Base-by-base conservation (phyloP, 1,140 invertebrate genomes). In the Danaus melanippus region DNA sequence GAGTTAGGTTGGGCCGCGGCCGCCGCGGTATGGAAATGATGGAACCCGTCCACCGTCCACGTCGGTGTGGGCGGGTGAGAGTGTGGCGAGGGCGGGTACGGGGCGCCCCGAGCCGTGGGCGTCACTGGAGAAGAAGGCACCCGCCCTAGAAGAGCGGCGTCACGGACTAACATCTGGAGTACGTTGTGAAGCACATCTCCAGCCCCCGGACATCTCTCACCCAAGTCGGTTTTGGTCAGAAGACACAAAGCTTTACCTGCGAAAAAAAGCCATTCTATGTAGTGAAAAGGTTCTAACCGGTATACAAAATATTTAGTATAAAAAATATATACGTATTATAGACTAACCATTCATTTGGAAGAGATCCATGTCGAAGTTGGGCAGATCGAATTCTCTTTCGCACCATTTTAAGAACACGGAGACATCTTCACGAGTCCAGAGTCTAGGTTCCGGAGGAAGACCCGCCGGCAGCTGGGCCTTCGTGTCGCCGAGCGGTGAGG, bases 291-390 rank as follows among this genome's bases (percentile, higher is more conserved):
- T 32, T 32, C 21, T 32, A 32, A 32, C 2, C 21, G 21, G 21
- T 32, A 32, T 32, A 32, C 21, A 32, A 32, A 1, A 32, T 32
- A 5, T 7, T 32, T 32, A 5, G 2, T 32, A 32, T 32, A 32
- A 32, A 32, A 32, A 32, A 32, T 21, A 5, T 5, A 32, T 32
- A 32, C 6, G 6, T 32, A 32, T 47, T 4, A 10, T 8, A 42
- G 56, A 63, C 86, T 90, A 89, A 92, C 97, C 97, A 84, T 98
- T 98, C 96, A 98, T 97, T 88, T 97, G 96, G 83, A 98, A 98
- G 87, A 96, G 92, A 71, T 97, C 96, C 90, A 96, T 93, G 75
- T 97, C 95, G 70, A 98, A 94, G 55, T 93, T 91, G 11, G 96
- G 95, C 52, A 98, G 87, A 74, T 97, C 96, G 77, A 96, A 98